Conservation (phyloP, 2,797 vertebrate genomes). For the Sebastes itinus region DNA sequence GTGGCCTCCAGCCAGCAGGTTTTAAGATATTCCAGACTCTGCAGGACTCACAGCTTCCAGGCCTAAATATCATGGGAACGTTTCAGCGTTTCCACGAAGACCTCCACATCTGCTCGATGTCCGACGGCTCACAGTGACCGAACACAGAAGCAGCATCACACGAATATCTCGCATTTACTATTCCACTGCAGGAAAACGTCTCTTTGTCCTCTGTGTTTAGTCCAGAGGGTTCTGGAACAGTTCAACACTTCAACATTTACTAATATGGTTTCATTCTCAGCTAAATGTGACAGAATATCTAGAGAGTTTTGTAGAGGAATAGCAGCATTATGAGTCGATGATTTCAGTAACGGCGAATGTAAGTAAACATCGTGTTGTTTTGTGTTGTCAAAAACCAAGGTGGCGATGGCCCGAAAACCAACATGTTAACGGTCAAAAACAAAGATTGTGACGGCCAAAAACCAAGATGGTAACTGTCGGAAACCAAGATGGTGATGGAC, state of each 20-base stretch:
- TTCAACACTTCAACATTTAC: background rate
- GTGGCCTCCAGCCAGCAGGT: slow-evolving; percentile 27
- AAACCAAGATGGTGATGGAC: too few species aligned
- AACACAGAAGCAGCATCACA: background rate
- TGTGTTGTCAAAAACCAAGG: too few species aligned
- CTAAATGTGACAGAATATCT: background rate
- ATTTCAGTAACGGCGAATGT: too few species aligned
- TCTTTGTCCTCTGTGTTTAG: background rate
- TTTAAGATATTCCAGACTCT: slow-evolving; percentile 47
- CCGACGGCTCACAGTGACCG: background rate
- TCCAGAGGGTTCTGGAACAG: background rate
- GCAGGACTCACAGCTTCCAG: slow-evolving; percentile 24
- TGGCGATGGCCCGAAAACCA: too few species aligned
- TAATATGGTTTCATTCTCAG: background rate
- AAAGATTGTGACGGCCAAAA: too few species aligned
- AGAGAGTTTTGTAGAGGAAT: too few species aligned
- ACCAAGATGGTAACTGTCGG: too few species aligned
- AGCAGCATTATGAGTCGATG: too few species aligned
- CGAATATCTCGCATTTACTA: slow-evolving; percentile 5
- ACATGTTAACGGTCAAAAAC: too few species aligned
- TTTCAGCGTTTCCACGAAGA: slow-evolving; percentile 15
- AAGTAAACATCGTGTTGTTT: too few species aligned
- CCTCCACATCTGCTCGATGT: slow-evolving; percentile 26
- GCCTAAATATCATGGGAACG: slow-evolving; percentile 21
- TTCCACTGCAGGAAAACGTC: background rate